These are phyloP conservation scores for Forpus xanthops DNA, from an alignment of 2,797 vertebrate genomes.

Conservation along the genomic window DNA sequence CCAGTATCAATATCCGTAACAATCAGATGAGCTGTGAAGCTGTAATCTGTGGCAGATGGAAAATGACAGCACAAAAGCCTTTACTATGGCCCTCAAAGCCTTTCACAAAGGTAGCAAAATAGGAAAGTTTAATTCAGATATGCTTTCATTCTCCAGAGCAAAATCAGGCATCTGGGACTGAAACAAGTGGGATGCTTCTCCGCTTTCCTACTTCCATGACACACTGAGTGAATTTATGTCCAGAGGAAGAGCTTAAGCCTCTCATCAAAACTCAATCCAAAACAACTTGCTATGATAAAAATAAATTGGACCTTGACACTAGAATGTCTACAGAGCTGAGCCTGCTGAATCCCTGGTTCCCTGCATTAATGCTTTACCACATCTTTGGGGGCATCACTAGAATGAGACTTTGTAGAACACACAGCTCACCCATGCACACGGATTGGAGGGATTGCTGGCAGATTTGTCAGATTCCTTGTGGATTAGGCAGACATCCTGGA, in stretches of 20 bases:
- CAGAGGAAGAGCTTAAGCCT: background rate
- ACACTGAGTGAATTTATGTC: background rate
- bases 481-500: background rate
- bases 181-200: background rate
- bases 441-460: background rate
- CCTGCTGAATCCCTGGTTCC: background rate
- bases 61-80: constrained; percentile 50
- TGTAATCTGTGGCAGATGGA: constrained; percentile 39
- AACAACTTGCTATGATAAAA: background rate
- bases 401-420: background rate
- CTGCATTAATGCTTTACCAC: background rate
- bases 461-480: background rate
- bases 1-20: background rate
- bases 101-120: background rate
- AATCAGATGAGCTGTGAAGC: constrained; percentile 38
- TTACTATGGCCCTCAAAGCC: background rate
- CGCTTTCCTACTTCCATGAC: background rate
- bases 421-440: background rate
- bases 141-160: background rate
- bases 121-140: background rate
- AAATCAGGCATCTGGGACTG: background rate
- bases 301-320: background rate
- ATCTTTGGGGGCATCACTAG: background rate
- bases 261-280: background rate
- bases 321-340: background rate